Conservation (phyloP, 2,113 vertebrate species). For the Epinephelus cyanopodus region DNA sequence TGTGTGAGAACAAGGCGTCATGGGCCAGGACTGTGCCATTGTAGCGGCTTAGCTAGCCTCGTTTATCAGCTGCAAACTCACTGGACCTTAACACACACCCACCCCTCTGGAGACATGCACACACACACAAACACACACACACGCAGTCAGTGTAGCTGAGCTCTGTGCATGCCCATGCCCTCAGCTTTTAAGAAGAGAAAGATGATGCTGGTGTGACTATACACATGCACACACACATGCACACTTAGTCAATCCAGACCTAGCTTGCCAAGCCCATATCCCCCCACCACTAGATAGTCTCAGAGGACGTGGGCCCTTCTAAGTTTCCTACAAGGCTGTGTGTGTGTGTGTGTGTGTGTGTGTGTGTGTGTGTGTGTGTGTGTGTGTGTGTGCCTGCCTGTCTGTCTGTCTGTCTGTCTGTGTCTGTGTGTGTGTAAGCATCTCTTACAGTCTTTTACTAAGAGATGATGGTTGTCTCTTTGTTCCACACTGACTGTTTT, state of each 20-base stretch:
- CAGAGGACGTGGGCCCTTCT: constrained; percentile 65
- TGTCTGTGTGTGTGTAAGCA: constrained; percentile 28
- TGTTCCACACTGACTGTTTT: constrained; percentile 24
- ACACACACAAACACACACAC: constrained; percentile 33
- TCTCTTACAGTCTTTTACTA: constrained; percentile 6
- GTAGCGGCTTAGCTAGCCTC: constrained; percentile 79
- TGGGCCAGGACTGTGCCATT: constrained; percentile 78
- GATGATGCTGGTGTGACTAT: constrained; percentile 57
- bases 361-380: constrained; percentile 33
- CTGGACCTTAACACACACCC: constrained; percentile 78
- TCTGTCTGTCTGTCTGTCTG: constrained; percentile 6
- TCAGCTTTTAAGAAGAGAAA: constrained; percentile 52
- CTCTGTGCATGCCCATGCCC: constrained; percentile 17
- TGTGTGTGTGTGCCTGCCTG: constrained; percentile 2
- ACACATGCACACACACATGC: not conserved
- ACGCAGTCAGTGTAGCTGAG: constrained; percentile 21
- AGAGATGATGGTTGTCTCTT: constrained; percentile 13
- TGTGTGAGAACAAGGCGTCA: constrained; percentile 57
- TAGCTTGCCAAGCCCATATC: constrained; percentile 66
- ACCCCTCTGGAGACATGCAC: constrained; percentile 46
- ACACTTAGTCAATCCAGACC: constrained; percentile 21
- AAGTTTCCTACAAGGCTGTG: constrained; percentile 63
- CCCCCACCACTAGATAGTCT: constrained; percentile 55
- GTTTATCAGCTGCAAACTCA: constrained; percentile 82
- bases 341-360: not conserved